Evolutionary conservation across 2,888 invertebrate genomes (phyloP).

Genomic region (Drepana falcataria): DNA sequence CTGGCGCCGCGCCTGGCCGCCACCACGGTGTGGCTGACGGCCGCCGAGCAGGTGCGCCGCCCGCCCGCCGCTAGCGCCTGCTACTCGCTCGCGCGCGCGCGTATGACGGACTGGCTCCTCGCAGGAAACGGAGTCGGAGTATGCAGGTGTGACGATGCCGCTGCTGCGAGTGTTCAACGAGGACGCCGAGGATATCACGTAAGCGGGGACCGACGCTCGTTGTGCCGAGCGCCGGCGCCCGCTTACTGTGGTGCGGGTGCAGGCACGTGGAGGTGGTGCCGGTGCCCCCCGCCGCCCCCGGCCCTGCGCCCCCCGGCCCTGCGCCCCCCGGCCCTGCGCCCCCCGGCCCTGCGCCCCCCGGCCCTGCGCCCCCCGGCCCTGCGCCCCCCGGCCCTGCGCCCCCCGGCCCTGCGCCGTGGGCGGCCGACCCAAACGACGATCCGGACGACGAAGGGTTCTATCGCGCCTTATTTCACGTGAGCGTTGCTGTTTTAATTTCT

Average conservation of each 20-base stretch:
- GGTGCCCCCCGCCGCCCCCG: constrained; percentile 11
- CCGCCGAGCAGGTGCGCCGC: constrained; percentile 46
- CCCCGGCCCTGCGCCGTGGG: too few relatives aligned
- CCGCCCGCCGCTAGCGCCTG: neutral
- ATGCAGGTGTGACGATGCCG: constrained; percentile 48
- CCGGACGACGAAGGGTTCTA: neutral
- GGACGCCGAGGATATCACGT: constrained; percentile 47
- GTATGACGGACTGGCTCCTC: too few relatives aligned
- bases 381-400: too few relatives aligned
- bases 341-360: too few relatives aligned
- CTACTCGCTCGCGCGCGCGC: too few relatives aligned
- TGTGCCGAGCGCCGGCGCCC: neutral
- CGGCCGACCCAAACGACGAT: neutral
- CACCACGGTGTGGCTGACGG: constrained; percentile 55
- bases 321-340: too few relatives aligned
- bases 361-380: too few relatives aligned
- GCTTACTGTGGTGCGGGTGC: constrained; percentile 2
- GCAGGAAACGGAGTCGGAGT: constrained; percentile 56
- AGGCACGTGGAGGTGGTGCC: constrained; percentile 32
- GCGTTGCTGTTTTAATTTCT: neutral
- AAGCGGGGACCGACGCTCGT: constrained; percentile 16
- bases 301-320: neutral
- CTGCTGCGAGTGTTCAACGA: constrained; percentile 57
- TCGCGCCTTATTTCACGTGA: neutral
- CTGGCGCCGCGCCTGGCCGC: constrained; percentile 37